Base-by-base conservation (phyloP, 1,140 invertebrate genomes). In the Marisa cornuarietis region DNA sequence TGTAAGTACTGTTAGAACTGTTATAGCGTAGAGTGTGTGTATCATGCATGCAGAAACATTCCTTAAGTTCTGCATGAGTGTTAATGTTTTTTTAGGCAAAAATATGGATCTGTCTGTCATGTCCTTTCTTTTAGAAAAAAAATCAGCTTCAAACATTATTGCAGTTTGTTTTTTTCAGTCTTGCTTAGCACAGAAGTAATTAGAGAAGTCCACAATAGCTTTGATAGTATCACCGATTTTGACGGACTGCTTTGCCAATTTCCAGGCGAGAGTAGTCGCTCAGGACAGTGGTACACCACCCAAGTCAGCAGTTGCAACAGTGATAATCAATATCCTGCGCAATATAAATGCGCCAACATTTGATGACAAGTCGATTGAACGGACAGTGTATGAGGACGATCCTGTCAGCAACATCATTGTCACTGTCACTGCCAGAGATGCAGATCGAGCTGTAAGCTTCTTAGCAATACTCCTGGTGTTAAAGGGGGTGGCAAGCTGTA, bases 221-320 rank as follows among this genome's bases (percentile, higher is more conserved):
- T 42, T 2, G 31, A 42, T 42, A 42, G 2, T 42, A 42, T 42
- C 31, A 42, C 31, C 31, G 6, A 42, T 42, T 4, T 42, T 42
- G 31, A 42, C 31, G 6, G 8, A 58, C 11, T 58, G 54, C 16
- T 18, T 58, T 58, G 54, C 11, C 24, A 61, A 13, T 31, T 0
- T 76, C 18, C 76, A 88, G 87, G 84, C 85, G n/a, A 81, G 87
- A 63, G 80, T 89, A 51, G 78, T 83, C 68, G 85, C 86, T 0
- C 80, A 51, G 58, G 88, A 90, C 79, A 78, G 81, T 66, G 87
- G 87, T 22, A 83, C 82, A 26, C 88, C 86, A 49, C 65, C 87
- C 18, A 81, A 79, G n/a, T 82, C 83, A 26, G 83, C 84, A 11
- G 84, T 84, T 22, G 84, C 83, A 0, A 81, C 79, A 49, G 79